A percentile compares a stretch with the other conserved stretches of the same genome.
These are phyloP conservation scores for Hydrolagus colliei DNA, from an alignment of 2,797 vertebrate genomes.

Conservation along the genomic window DNA sequence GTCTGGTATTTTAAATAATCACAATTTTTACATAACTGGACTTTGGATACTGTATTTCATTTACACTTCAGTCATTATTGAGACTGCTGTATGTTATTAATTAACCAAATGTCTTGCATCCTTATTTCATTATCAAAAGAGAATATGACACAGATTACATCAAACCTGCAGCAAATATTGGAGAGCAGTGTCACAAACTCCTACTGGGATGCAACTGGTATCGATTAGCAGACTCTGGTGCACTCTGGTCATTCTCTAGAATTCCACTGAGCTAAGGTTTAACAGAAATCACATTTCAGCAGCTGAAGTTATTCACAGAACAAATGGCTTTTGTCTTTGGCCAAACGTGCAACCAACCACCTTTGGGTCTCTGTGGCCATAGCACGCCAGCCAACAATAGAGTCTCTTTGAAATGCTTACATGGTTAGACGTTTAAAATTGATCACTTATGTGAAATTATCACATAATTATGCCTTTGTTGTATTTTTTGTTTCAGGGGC, in stretches of 20 bases:
- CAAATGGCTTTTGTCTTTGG: neutral
- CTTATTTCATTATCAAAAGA: neutral
- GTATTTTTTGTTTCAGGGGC: conserved; percentile 69
- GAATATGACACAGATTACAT: neutral
- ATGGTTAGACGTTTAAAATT: conserved; percentile 46
- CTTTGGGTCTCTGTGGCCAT: neutral
- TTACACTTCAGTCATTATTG: neutral
- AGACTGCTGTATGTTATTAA: neutral
- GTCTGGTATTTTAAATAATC: neutral
- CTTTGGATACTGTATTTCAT: neutral
- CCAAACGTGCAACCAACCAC: neutral
- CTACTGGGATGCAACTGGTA: neutral
- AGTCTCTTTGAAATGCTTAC: conserved; percentile 44
- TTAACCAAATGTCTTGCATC: conserved; percentile 3
- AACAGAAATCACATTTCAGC: conserved; percentile 22
- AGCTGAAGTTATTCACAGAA: neutral
- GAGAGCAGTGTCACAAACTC: neutral
- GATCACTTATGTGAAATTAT: conserved; percentile 49
- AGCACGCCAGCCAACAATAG: no score
- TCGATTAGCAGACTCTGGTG: neutral
- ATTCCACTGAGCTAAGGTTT: conserved; percentile 5
- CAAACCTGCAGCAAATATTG: neutral
- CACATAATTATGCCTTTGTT: conserved; percentile 52
- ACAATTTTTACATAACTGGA: neutral
- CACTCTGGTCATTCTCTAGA: neutral